Conservation (phyloP, 2,888 invertebrate species). For the Lacanobia oleracea region DNA sequence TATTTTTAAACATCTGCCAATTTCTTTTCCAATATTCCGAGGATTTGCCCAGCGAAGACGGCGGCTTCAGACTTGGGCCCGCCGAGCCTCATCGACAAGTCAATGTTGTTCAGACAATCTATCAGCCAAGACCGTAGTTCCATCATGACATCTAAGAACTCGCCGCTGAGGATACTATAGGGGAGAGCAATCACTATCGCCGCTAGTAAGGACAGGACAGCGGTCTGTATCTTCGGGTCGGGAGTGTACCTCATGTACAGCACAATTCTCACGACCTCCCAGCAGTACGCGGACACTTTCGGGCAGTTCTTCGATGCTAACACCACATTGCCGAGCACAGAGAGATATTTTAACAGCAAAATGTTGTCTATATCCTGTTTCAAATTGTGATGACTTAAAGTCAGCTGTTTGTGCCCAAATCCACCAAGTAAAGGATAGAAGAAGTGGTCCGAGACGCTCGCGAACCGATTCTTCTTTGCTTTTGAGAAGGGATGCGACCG, state of each 20-base stretch:
- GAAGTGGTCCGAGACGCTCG: conserved; percentile 94
- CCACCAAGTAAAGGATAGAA: conserved; percentile 95
- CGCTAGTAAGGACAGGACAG: conserved; percentile 92
- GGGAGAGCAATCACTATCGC: conserved; percentile 92
- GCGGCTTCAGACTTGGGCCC: conserved; percentile 93
- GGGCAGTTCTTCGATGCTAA: conserved; percentile 93
- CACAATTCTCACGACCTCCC: conserved; percentile 93
- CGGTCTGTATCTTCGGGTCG: conserved; percentile 92
- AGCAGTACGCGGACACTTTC: conserved; percentile 91
- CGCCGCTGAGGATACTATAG: conserved; percentile 87
- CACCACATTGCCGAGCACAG: conserved; percentile 92
- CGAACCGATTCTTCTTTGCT: conserved; percentile 92
- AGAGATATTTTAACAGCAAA: conserved; percentile 92
- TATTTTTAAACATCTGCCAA: conserved; percentile 69
- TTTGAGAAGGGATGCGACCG: conserved; percentile 81
- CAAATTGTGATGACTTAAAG: conserved; percentile 87
- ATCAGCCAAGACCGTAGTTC: conserved; percentile 93
- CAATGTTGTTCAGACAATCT: conserved; percentile 88
- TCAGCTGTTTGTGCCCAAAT: conserved; percentile 91
- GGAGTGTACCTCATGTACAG: conserved; percentile 92
- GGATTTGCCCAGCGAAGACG: conserved; percentile 91
- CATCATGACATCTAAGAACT: conserved; percentile 91
- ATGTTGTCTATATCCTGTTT: conserved; percentile 92
- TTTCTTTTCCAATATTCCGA: conserved; percentile 89
- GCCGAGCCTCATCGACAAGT: conserved; percentile 86